Conservation (phyloP, 2,888 invertebrate genomes). For the Syrphus vitripennis region DNA sequence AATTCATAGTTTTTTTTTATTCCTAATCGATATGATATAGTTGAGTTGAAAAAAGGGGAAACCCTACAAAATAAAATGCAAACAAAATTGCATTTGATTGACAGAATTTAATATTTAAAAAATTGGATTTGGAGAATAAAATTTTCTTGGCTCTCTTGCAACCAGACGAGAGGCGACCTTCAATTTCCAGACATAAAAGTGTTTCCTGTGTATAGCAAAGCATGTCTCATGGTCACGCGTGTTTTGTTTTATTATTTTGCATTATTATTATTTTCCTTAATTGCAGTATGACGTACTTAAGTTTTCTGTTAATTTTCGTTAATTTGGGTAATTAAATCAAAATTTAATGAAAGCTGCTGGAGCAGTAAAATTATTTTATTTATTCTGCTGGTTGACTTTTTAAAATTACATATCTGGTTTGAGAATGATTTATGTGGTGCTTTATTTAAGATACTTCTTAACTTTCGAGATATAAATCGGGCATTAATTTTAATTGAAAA, state of each 20-base stretch:
- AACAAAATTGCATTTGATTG: not conserved
- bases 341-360: not conserved
- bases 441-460: not conserved
- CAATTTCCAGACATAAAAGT: not conserved
- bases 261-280: not conserved
- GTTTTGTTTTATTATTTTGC: not conserved
- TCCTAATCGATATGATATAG: conserved; percentile 6
- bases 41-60: not conserved
- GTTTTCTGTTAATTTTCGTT: not conserved
- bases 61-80: not conserved
- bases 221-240: conserved; percentile 12
- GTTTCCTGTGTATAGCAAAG: not conserved
- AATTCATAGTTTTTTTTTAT: not conserved
- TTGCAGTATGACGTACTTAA: not conserved
- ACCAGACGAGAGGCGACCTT: conserved; percentile 21
- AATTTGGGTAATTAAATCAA: not conserved
- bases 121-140: not conserved
- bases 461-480: not conserved
- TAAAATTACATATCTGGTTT: not conserved
- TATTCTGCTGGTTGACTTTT: not conserved
- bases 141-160: not conserved
- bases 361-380: not conserved
- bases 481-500: not conserved
- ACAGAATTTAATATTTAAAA: not conserved
- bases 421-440: not conserved